Percentiles rank a stretch among this genome's conserved stretches.
These are phyloP conservation scores for Sebastes iracundus DNA, from an alignment of 2,797 vertebrate genomes.

Conservation along the genomic window DNA sequence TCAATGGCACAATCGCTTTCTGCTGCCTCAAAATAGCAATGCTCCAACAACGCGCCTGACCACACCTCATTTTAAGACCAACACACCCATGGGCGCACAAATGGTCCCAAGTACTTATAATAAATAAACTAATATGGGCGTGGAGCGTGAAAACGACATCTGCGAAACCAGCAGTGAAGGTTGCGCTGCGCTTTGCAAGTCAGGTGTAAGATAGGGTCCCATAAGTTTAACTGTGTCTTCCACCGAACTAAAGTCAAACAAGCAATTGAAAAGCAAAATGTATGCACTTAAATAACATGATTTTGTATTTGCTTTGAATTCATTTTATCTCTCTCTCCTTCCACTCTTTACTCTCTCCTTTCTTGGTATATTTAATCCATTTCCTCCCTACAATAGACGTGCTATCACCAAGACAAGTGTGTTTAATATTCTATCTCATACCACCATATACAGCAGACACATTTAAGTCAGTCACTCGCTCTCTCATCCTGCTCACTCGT, in stretches of 20 bases:
- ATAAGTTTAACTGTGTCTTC: too few relatives aligned
- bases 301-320: background rate
- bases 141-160: background rate
- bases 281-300: background rate
- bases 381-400: constrained; percentile 8
- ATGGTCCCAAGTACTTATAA: background rate
- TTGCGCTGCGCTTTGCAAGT: too few relatives aligned
- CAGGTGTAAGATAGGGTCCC: too few relatives aligned
- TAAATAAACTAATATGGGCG: background rate
- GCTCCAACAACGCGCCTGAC: background rate
- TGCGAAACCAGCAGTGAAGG: background rate
- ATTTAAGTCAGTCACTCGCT: constrained; percentile 25
- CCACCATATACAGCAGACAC: background rate
- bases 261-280: background rate
- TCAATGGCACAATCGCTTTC: background rate
- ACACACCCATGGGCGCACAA: background rate
- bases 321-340: background rate
- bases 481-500: constrained; percentile 18
- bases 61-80: too few relatives aligned
- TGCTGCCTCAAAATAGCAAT: background rate
- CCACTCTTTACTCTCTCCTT: background rate
- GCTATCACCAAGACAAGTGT: constrained; percentile 33
- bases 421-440: constrained; percentile 49
- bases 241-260: background rate
- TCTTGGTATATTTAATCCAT: background rate